Conservation (phyloP, 2,113 vertebrate genomes). For the Tetrax tetrax region DNA sequence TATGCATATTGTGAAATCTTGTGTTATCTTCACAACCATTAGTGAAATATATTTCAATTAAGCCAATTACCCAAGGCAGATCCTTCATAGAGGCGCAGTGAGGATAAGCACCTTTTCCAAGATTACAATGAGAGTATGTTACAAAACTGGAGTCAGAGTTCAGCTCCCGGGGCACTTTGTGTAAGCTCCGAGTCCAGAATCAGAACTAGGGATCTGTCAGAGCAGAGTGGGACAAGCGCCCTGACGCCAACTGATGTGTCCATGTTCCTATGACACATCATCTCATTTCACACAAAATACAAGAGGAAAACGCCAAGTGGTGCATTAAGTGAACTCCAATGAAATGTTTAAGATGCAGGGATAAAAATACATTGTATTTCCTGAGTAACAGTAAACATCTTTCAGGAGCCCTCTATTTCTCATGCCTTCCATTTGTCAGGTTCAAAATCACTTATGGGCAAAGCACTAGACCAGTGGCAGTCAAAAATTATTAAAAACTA, state of each 20-base stretch:
- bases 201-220: background rate
- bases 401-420: background rate
- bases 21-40: background rate
- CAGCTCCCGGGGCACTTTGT: background rate
- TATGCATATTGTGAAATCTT: background rate
- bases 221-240: background rate
- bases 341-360: background rate
- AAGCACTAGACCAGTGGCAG: background rate
- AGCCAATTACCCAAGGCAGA: background rate
- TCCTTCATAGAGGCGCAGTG: background rate
- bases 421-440: background rate
- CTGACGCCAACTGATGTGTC: background rate
- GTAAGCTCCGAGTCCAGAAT: background rate
- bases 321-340: background rate
- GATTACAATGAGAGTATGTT: background rate
- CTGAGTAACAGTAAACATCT: background rate
- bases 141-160: conserved; percentile 27
- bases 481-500: background rate
- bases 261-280: background rate
- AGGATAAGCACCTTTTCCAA: background rate
- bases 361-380: background rate
- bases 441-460: background rate
- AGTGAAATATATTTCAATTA: background rate
- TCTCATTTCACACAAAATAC: background rate
- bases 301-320: background rate